Base-by-base conservation (phyloP, 1,140 invertebrate species). In the Macrotrachela quadricornifera region DNA sequence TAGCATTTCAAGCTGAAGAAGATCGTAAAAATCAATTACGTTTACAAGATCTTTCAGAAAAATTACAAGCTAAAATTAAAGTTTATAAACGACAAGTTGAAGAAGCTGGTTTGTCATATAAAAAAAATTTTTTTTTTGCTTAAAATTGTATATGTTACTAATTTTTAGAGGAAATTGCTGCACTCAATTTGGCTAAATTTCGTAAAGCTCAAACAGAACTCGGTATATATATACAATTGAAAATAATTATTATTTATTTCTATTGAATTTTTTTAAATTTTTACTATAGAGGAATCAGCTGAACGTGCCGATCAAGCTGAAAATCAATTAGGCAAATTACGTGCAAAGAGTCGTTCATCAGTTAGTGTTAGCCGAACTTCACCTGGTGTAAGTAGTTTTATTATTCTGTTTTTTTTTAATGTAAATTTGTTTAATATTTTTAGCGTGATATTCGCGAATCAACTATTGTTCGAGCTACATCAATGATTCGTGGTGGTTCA, bases 61-160 rank as follows among this genome's bases (percentile, higher is more conserved):
- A 94, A 78, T 79, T 96, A 50, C 88, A 95, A 77, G 82, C 87
- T 73, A 97, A 96, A 79, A 92, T 96, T 77, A 94, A 94, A 78
- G 87, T 84, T 58, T 95, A 94, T 80, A 95, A 94, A 81, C 83
- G 87, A 74, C 90, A 95, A 77, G 91, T 95, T 64, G 91, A 95
- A 68, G 90, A 96, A 71, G 88, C 90, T 59, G 77, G 68, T 57
- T 50, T 42, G 41, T n/a, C n/a, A n/a, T 14, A 42, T 36, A 41
- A 15, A 6, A n/a, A 49, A 49, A n/a, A n/a, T n/a, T 17, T 16
- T 38, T 30, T 18, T 30, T 18, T 3, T 14, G 37, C 1, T 41
- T 10, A 6, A 4, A n/a, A 4, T 44, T 37, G 46, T 44, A 44
- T 17, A 14, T n/a, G 14, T 49, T 51, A 54, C 17, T 21, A 13